Percentiles rank a stretch among this genome's conserved stretches.
phyloP scores from a whole-genome alignment of 2,888 invertebrate genomes.

The Drosophila gaucha region DNA sequence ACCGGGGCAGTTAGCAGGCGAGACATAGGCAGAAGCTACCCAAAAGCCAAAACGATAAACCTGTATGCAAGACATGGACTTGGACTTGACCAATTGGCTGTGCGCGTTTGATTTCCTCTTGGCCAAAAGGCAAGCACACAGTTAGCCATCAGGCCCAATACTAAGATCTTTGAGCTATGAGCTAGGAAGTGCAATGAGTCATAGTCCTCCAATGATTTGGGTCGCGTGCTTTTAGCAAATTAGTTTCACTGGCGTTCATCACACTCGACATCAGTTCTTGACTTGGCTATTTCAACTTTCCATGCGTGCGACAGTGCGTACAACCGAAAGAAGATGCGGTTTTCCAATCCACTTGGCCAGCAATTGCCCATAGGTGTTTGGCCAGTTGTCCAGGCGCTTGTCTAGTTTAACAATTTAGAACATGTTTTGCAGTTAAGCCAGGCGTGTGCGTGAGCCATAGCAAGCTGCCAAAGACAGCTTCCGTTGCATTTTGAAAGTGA shows the following conservation, averaged over 20 bases:
- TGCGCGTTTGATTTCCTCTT: constrained; percentile 61
- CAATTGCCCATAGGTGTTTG: constrained; percentile 24
- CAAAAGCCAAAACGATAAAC: constrained; percentile 66
- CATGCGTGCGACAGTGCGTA: constrained; percentile 60
- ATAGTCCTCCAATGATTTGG: constrained; percentile 54
- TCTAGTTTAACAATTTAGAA: constrained; percentile 43
- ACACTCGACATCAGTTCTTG: constrained; percentile 15
- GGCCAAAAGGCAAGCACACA: constrained; percentile 26
- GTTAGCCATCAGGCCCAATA: background rate
- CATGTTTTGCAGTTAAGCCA: constrained; percentile 47
- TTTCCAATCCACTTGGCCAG: constrained; percentile 71
- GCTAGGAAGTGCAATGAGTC: constrained; percentile 53
- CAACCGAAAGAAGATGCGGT: constrained; percentile 55
- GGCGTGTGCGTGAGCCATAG: constrained; percentile 19
- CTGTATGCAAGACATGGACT: constrained; percentile 59
- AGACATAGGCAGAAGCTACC: constrained; percentile 70
- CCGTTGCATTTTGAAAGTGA: constrained; percentile 60
- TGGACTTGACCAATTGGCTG: constrained; percentile 14
- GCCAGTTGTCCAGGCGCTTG: constrained; percentile 26
- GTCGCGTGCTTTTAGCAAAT: constrained; percentile 41
- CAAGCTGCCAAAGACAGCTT: constrained; percentile 14
- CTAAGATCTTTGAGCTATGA: constrained; percentile 3
- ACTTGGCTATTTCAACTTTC: constrained; percentile 51
- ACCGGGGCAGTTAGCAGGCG: constrained; percentile 15
- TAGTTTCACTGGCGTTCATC: constrained; percentile 34